These are phyloP conservation scores for Eustalomyia histrio DNA, from an alignment of 2,888 invertebrate genomes.

Conservation along the genomic window DNA sequence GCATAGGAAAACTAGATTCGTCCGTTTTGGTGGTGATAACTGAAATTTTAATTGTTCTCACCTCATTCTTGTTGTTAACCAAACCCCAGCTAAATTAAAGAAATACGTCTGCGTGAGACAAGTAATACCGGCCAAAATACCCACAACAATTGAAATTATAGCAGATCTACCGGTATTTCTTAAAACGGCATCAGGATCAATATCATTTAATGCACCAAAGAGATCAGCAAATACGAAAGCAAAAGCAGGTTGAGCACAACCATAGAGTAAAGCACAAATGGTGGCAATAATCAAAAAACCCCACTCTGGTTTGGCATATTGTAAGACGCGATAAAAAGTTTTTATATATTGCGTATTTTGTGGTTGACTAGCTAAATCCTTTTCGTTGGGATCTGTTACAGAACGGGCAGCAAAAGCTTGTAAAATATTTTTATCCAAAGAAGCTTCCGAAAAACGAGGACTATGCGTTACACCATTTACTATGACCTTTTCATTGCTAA, in stretches of 20 bases:
- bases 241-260: conserved; percentile 87
- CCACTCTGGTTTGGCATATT: conserved; percentile 86
- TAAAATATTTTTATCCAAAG: conserved; percentile 60
- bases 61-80: conserved; percentile 84
- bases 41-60: too few relatives aligned
- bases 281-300: conserved; percentile 83
- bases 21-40: too few relatives aligned
- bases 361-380: conserved; percentile 70
- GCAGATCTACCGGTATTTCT: conserved; percentile 83
- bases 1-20: too few relatives aligned
- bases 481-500: conserved; percentile 23
- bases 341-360: conserved; percentile 72
- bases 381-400: conserved; percentile 38
- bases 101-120: conserved; percentile 87
- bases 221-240: conserved; percentile 89
- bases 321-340: conserved; percentile 82
- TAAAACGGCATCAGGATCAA: conserved; percentile 82
- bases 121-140: conserved; percentile 83
- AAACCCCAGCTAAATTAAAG: conserved; percentile 88
- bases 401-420: conserved; percentile 59
- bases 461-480: conserved; percentile 23
- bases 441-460: conserved; percentile 52
- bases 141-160: conserved; percentile 83
- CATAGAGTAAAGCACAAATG: conserved; percentile 84
- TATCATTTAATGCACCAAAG: conserved; percentile 84